Conservation (phyloP, 2,888 invertebrate species). For the Byasa hedistus region DNA sequence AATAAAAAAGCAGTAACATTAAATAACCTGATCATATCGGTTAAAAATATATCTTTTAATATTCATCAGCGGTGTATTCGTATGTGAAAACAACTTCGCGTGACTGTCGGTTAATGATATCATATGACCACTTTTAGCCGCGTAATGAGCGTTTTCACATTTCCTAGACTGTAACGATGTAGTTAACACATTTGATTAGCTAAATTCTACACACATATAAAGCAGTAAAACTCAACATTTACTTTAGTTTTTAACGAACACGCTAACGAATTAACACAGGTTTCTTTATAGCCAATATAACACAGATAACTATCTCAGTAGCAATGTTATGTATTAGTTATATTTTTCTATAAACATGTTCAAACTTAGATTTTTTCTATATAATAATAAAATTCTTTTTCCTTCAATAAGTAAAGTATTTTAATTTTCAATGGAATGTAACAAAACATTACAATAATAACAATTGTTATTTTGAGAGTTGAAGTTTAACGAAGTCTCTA, state of each 20-base stretch:
- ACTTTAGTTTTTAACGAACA: background rate
- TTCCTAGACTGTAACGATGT: conserved; percentile 50
- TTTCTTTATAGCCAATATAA: background rate
- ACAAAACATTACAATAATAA: too few species aligned
- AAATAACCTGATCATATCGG: too few species aligned
- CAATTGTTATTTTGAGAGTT: too few species aligned
- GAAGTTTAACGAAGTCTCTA: too few species aligned
- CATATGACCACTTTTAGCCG: conserved; percentile 40
- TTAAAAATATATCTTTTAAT: background rate
- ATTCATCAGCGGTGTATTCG: background rate
- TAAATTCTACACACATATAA: background rate
- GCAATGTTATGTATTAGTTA: too few species aligned
- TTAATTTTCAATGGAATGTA: too few species aligned
- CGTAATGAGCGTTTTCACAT: conserved; percentile 45
- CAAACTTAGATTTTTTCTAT: too few species aligned
- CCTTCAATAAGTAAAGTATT: too few species aligned
- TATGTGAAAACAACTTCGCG: conserved; percentile 29
- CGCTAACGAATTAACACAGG: background rate
- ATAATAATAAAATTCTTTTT: too few species aligned
- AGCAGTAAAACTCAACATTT: background rate
- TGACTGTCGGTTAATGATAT: conserved; percentile 31
- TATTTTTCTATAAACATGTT: too few species aligned
- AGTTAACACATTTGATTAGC: conserved; percentile 46
- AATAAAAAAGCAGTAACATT: too few species aligned
- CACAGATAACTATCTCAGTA: too few species aligned